Base-by-base conservation (phyloP, 2,888 invertebrate genomes). In the Drosophila tripunctata region DNA sequence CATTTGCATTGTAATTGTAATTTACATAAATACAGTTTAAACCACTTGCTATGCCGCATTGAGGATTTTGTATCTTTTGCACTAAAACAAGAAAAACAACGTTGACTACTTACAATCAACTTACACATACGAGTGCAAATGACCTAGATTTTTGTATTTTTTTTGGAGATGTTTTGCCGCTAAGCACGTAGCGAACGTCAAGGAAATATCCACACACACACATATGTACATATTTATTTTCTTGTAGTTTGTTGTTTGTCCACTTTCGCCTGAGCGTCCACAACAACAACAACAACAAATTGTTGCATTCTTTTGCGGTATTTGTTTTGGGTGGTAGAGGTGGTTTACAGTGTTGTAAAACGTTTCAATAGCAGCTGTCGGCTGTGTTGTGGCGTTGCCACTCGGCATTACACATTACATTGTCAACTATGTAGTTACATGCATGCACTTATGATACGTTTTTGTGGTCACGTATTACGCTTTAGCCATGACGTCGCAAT, bases 261-360 rank as follows among this genome's bases (percentile, higher is more conserved):
- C 57, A 75, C 85, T 84, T 78, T 78, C 78, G 82, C 82, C 69
- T 48, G 38, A 30, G 10, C 7, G 27, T 14, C 33, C 40, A 51
- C 19, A 47, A 64, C 40, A 56, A 45, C 21, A 24, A 15, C 38
- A 61, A 47, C 48, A 64, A 22, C 68, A 61, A 63, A 52, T 65
- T 57, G 52, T 48, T 52, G 65, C 65, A 68, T 17, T 58, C 24
- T 33, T 50, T 22, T 15, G 22, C n/a, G n/a, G n/a, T n/a, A n/a
- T n/a, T n/a, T n/a, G 24, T 44, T 17, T 31, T 50, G 36, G 57
- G 50, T 27, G 40, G 38, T n/a, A n/a, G 58, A 45, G 43, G 4
- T n/a, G n/a, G n/a, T n/a, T n/a, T n/a, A 80, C 27, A 27, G 78
- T 78, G 78, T 70, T 78, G 78, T 57, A 60, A 80, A 84, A n/a